Base-by-base conservation (phyloP, 2,113 vertebrate genomes). In the Coryphaenoides rupestris region DNA sequence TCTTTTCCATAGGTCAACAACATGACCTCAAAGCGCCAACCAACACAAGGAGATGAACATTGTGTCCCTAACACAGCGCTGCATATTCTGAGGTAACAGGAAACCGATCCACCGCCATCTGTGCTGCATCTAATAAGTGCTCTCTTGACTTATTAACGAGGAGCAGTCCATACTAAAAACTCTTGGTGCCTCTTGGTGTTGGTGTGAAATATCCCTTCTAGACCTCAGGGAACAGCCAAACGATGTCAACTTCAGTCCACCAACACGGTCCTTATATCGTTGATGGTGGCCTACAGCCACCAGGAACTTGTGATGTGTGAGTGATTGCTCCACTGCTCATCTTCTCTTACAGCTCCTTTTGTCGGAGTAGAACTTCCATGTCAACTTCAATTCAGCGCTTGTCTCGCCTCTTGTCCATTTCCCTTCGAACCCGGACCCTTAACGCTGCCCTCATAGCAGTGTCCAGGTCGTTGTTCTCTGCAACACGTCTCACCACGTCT, bases 351-450 rank as follows among this genome's bases (percentile, higher is more conserved):
- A 21, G 50, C 65, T 50, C 23, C 60, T 16, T 10, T n/a, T 22
- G 56, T 62, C n/a, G 21, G 7, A 19, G 3, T 49, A 15, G 4
- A 19, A 53, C 1, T 40, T 12, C 13, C 33, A 7, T 40, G 2
- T 12, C 33, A 10, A n/a, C 33, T 40, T 40, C 33, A 40, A 1
- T 1, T 93, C 91, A 95, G 74, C 85, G 87, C 70, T 79, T 93
- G 67, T 85, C 89, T 62, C 87, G 83, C 62, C 95, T 89, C 72
- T 94, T 94, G 68, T 92, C 89, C 56, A 96, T 92, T 84, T 96
- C 95, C 19, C 90, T 89, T 71, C 68, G 87, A 75, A 96, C 81
- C 6, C 94, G 90, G 55, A 82, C 69, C 73, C 86, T 83, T 74
- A 96, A 85, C 57, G 90, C 93, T 14, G 92, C 89, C 60, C 73